A percentile compares a stretch with the other conserved stretches of the same genome.
These are phyloP conservation scores for Spisula subtruncata DNA, from an alignment of 2,888 invertebrate genomes.

Conservation along the genomic window DNA sequence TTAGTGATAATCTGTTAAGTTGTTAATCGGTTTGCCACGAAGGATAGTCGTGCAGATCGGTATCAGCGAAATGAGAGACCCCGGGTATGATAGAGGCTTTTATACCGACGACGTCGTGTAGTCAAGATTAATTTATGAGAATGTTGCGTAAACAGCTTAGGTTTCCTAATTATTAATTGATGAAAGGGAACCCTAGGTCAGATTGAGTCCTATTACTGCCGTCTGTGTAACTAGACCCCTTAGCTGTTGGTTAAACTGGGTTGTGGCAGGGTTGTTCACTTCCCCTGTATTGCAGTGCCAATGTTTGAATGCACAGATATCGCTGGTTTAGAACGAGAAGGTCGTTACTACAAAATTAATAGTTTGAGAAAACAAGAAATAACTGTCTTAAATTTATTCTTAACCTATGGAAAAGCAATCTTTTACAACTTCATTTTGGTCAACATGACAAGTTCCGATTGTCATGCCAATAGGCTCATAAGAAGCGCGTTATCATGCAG, in stretches of 20 bases:
- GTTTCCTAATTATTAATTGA: conserved; percentile 43
- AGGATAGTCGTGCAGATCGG: background rate
- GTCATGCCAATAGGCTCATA: no score
- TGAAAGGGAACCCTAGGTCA: conserved; percentile 10
- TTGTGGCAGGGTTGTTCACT: background rate
- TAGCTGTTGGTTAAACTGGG: background rate
- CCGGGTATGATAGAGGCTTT: conserved; percentile 34
- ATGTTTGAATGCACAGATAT: background rate
- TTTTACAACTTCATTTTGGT: no score
- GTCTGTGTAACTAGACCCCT: background rate
- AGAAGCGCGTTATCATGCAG: no score
- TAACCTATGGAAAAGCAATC: no score
- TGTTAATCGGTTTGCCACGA: conserved; percentile 16
- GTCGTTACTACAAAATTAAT: no score
- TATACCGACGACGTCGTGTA: conserved; percentile 22
- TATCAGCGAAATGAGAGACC: background rate
- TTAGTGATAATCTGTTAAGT: background rate
- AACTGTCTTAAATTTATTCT: no score
- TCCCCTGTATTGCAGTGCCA: background rate
- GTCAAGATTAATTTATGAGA: conserved; percentile 39
- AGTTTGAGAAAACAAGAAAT: no score
- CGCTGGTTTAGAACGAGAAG: no score
- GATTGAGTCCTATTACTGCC: background rate
- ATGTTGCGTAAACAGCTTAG: conserved; percentile 31
- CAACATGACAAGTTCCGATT: no score